Evolutionary conservation across 2,113 vertebrate genomes (phyloP), one percentile per base, ranked within the genome.

Genomic region (Tamias sibiricus): DNA sequence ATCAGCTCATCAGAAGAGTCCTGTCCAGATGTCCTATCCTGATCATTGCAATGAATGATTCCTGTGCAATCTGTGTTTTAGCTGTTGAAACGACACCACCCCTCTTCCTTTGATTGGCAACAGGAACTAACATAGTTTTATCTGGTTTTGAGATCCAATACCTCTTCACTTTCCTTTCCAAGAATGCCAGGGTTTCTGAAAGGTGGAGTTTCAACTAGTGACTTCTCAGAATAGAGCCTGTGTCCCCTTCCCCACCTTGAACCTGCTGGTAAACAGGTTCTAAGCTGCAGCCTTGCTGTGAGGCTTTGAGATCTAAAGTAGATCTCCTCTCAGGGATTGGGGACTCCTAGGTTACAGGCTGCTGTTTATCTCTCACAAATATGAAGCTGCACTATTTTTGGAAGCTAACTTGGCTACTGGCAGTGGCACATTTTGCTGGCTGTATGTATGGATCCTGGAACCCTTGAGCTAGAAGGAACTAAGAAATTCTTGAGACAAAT

Each of bases 361-460:
- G 47, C 66, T 94, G 0, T 95, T 83, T 91, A 17, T 95, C 47
- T n/a, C 64, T 77, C 96, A 87, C 92, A 87, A 87, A 81, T 42
- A 71, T 40, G 90, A 90, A 92, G 57, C 90, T 4, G 12, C 24
- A 12, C 95, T 87, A 77, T 97, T 98, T 96, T 85, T 64, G 82
- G 88, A 95, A 44, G 30, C 16, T 49, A 57, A 72, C 52, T 81
- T 96, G 66, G 89, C 85, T 87, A 54, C 87, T 62, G 47, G 40
- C 59, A 80, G 91, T 57, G 57, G n/a, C 72, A 22, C 14, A 35
- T 52, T 94, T 76, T 90, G 59, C 72, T 69, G 16, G 80, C 66
- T 81, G 2, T 64, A 20, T 64, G 42, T 84, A 42, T 24, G 77
- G 66, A 94, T 59, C 68, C 82, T 90, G 35, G 68, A 77, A 69